Evolutionary conservation across 2,797 vertebrate species (phyloP).

Genomic region (Chiroxiphia lanceolata): DNA sequence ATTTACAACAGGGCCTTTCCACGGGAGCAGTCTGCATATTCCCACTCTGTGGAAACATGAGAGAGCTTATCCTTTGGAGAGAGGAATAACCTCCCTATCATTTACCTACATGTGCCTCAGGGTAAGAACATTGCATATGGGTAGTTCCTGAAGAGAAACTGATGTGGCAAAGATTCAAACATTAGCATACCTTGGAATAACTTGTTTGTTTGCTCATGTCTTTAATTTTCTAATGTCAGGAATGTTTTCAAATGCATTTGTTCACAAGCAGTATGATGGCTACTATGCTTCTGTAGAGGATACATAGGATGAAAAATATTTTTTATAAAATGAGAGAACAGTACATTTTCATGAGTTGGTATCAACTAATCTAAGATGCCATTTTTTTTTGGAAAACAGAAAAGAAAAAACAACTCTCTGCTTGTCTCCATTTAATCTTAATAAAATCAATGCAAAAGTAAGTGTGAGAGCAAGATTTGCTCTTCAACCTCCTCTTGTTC

Average conservation of each 20-base stretch:
- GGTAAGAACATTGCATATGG: neutral
- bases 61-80: neutral
- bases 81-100: neutral
- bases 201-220: neutral
- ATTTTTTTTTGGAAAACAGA: neutral
- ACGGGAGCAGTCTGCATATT: neutral
- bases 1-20: neutral
- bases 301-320: neutral
- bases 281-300: neutral
- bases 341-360: neutral
- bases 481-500: neutral
- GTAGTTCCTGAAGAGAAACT: neutral
- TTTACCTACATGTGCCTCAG: neutral
- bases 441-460: neutral
- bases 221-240: slow-evolving; percentile 10
- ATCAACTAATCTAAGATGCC: neutral
- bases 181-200: neutral
- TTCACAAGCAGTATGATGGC: neutral
- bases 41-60: neutral
- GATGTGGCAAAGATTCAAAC: slow-evolving; percentile 4
- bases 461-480: neutral
- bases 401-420: neutral
- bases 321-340: neutral
- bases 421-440: neutral
- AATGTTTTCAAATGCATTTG: neutral